Evolutionary conservation across 2,113 vertebrate genomes (phyloP), one percentile per base, ranked within the genome.

Genomic region (Craseonycteris thonglongyai): DNA sequence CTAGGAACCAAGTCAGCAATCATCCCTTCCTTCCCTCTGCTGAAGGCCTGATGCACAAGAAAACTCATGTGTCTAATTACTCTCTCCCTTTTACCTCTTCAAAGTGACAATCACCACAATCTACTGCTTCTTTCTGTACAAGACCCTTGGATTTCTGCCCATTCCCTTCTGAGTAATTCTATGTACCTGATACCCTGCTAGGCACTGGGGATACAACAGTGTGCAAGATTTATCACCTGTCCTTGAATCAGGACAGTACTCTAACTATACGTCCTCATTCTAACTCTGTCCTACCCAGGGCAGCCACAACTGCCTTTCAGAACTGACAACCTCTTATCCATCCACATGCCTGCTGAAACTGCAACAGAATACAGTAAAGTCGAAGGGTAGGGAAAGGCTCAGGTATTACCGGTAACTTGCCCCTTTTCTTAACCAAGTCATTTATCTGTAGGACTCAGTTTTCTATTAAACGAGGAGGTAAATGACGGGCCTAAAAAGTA

Each of bases 1-100:
- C 93, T 78, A 97, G 96, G 92, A 97, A 96, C 95, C 85, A 95
- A 96, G 92, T 97, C 97, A 97, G 97, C 97, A 97, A 78, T 78
- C 84, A 35, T 28, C 19, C 76, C 88, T 95, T 96, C 97, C 97
- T 97, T 97, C 96, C 97, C 76, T 92, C 95, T 97, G 88, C 87
- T 65, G 63, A 89, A 91, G 38, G 89, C 26, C 28, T 66, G 38
- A 84, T 30, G 76, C 61, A 79, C 47, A 65, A 79, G 22, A 7
- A 81, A 38, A 76, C 80, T 3, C 24, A 3, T 18, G 6, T n/a
- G 45, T 56, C 38, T 45, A 78, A 54, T 42, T 54, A 35, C 42
- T 58, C 71, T 91, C 69, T 80, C 40, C 61, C 21, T 83, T 82
- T 49, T 58, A 56, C 2, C 65, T 82, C 75, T 54, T 59, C 68